These are phyloP conservation scores for Spondyliosoma cantharus DNA, from an alignment of 2,797 vertebrate genomes.

Conservation along the genomic window DNA sequence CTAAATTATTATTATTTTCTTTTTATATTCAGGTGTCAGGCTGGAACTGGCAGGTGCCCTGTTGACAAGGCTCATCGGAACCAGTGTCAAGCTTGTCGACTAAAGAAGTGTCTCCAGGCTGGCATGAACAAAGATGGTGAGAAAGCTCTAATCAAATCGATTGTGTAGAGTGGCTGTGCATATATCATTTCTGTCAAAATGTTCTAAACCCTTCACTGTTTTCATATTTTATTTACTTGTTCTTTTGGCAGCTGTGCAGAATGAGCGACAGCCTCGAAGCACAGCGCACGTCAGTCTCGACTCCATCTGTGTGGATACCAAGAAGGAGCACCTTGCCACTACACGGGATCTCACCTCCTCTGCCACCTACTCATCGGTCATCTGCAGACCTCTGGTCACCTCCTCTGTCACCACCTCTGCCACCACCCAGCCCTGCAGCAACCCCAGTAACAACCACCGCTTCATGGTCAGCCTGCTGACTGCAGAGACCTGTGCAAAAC, in stretches of 20 bases:
- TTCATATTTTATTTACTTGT: background rate
- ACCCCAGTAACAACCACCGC: slow-evolving; percentile 86
- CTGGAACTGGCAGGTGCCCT: slow-evolving; percentile 90
- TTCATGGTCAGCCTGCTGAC: slow-evolving; percentile 95
- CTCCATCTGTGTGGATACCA: slow-evolving; percentile 76
- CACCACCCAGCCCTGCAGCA: slow-evolving; percentile 64
- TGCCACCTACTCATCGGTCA: slow-evolving; percentile 70
- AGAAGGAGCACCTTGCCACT: slow-evolving; percentile 82
- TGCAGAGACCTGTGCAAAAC: slow-evolving; percentile 91
- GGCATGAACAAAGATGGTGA: slow-evolving; percentile 98
- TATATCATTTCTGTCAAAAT: background rate
- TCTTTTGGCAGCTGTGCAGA: slow-evolving; percentile 89
- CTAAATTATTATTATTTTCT: background rate
- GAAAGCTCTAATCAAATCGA: slow-evolving; percentile 34
- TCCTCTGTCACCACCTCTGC: slow-evolving; percentile 59
- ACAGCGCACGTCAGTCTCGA: slow-evolving; percentile 88
- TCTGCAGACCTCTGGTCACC: slow-evolving; percentile 73
- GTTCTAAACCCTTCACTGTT: rapidly evolving
- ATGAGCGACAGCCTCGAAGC: slow-evolving; percentile 93
- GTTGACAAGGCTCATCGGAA: slow-evolving; percentile 97
- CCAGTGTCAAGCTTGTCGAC: slow-evolving; percentile 95
- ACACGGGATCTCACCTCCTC: slow-evolving; percentile 76
- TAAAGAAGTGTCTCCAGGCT: slow-evolving; percentile 94
- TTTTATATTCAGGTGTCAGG: slow-evolving; percentile 87
- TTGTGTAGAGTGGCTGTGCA: background rate